Percentiles rank a stretch among this genome's conserved stretches.
Conservation (phyloP, 2,888 invertebrate species). For the Plebejus melissa region DNA sequence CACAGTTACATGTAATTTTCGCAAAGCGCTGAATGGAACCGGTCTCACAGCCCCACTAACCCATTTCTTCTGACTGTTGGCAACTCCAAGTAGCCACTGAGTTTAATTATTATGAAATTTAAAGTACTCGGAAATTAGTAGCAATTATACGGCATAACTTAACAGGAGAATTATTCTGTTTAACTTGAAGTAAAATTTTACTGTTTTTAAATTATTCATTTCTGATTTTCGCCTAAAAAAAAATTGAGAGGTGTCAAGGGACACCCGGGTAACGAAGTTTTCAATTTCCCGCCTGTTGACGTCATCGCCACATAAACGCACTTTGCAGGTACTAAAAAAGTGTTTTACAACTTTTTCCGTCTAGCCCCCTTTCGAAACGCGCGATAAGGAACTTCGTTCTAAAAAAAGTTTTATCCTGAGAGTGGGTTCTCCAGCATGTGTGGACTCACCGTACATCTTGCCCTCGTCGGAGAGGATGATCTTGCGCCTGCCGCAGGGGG, state of each 20-base stretch:
- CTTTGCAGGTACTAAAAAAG: too few species aligned
- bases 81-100: neutral
- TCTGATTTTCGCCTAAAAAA: too few species aligned
- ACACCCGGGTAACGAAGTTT: too few species aligned
- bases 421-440: conserved; percentile 46
- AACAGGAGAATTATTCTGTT: neutral
- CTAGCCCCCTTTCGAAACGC: too few species aligned
- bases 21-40: neutral
- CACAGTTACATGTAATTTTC: neutral
- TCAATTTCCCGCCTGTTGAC: too few species aligned
- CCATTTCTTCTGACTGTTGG: neutral
- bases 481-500: conserved; percentile 99
- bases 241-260: too few species aligned
- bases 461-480: conserved; percentile 99
- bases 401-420: too few species aligned
- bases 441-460: conserved; percentile 99
- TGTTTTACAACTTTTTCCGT: too few species aligned
- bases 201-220: too few species aligned
- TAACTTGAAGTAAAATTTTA: neutral
- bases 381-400: too few species aligned
- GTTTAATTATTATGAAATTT: neutral
- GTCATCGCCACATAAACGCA: too few species aligned
- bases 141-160: too few species aligned
- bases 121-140: neutral
- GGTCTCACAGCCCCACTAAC: neutral